Conservation (phyloP, 2,888 invertebrate genomes). For the Chrysolina oricalcia region DNA sequence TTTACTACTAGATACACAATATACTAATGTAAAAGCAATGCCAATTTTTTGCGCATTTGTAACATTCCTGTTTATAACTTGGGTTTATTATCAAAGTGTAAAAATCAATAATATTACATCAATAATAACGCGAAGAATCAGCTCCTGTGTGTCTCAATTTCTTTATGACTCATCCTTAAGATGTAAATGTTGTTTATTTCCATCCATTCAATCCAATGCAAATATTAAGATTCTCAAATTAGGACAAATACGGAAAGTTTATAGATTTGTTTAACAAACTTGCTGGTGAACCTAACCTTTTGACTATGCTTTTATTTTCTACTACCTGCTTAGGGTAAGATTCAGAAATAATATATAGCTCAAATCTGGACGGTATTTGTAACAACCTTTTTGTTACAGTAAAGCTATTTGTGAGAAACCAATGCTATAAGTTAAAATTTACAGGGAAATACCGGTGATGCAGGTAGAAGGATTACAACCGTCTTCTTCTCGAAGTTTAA, state of each 20-base stretch:
- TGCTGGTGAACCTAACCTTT: background rate
- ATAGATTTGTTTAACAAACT: background rate
- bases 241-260: background rate
- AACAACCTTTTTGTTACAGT: background rate
- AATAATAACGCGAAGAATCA: no score
- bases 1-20: no score
- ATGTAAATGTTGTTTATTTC: background rate
- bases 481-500: background rate
- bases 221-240: background rate
- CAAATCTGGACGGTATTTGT: conserved; percentile 8
- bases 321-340: background rate
- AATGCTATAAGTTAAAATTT: background rate
- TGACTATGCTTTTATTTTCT: background rate
- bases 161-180: background rate
- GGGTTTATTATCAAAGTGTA: no score
- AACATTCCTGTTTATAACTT: no score
- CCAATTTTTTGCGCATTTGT: no score
- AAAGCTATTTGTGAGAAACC: background rate
- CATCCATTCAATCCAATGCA: background rate
- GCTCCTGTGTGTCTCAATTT: no score
- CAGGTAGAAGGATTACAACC: conserved; percentile 1
- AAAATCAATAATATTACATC: no score
- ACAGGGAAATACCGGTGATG: background rate
- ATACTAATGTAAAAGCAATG: no score
- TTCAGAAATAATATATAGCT: background rate